These are phyloP conservation scores for Phrixothrix hirtus DNA, from an alignment of 2,888 invertebrate genomes.

Conservation along the genomic window DNA sequence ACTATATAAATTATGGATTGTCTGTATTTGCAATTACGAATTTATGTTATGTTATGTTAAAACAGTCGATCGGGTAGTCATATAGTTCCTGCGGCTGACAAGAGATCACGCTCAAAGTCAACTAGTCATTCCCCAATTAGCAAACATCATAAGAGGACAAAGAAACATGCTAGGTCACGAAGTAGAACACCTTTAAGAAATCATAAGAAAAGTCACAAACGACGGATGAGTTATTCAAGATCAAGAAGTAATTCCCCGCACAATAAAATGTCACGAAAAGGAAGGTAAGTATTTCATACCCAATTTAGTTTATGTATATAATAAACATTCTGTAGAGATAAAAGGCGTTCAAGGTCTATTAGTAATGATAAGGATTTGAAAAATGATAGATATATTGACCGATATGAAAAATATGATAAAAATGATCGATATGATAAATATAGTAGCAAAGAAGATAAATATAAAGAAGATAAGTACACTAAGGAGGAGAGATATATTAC, in stretches of 20 bases:
- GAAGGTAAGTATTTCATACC: conserved; percentile 30
- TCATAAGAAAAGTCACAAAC: conserved; percentile 52
- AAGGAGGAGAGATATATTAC: conserved; percentile 44
- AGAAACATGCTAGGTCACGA: conserved; percentile 51
- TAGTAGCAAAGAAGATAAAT: conserved; percentile 41
- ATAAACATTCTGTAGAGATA: conserved; percentile 48
- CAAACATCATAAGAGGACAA: conserved; percentile 50
- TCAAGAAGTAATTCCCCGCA: conserved; percentile 54
- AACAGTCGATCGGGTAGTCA: conserved; percentile 56
- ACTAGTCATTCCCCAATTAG: conserved; percentile 49
- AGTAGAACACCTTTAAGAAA: conserved; percentile 46
- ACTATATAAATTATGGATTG: no score
- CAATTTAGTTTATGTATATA: neutral
- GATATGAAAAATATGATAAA: conserved; percentile 52
- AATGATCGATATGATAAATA: conserved; percentile 43
- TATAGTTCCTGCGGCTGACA: conserved; percentile 50
- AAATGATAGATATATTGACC: conserved; percentile 52
- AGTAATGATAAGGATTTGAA: conserved; percentile 52
- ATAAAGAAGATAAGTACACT: conserved; percentile 33
- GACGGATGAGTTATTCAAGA: conserved; percentile 51
- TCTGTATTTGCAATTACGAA: no score
- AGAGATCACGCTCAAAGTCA: conserved; percentile 51
- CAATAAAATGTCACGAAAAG: conserved; percentile 46
- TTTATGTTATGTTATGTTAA: no score
- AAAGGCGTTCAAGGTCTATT: conserved; percentile 54